phyloP scores from a whole-genome alignment of 2,888 invertebrate species.

The Rhagium mordax region DNA sequence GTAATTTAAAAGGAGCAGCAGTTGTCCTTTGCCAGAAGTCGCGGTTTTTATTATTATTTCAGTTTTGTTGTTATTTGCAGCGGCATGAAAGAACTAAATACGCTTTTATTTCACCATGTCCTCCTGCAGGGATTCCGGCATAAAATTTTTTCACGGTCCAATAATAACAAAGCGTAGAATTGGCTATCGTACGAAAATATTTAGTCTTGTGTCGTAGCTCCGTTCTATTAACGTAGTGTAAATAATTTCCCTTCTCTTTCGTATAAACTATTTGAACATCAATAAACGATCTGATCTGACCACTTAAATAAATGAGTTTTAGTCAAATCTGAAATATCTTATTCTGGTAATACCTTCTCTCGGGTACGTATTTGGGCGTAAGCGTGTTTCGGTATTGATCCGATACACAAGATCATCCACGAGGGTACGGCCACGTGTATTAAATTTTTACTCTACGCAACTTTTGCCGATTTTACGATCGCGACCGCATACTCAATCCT shows the following conservation, averaged over 20 bases:
- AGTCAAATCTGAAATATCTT: not conserved
- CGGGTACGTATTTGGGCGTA: constrained; percentile 24
- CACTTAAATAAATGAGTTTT: not conserved
- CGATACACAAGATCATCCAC: constrained; percentile 48
- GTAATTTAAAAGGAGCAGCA: not conserved
- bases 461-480: constrained; percentile 7
- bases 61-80: not conserved
- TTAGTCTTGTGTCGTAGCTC: not conserved
- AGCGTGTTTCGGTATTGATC: constrained; percentile 46
- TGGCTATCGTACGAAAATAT: not conserved
- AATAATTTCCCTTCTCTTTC: not conserved
- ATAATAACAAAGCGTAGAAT: not conserved
- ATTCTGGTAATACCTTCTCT: not conserved
- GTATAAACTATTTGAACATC: not conserved
- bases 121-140: not conserved
- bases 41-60: not conserved
- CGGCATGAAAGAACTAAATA: not conserved
- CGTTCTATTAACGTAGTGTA: not conserved
- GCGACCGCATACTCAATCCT: not conserved
- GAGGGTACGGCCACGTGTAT: constrained; percentile 49
- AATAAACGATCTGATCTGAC: not conserved
- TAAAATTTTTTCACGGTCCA: not conserved
- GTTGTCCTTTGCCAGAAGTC: not conserved
- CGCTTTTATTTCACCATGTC: not conserved
- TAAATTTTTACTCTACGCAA: constrained; percentile 27